Evolutionary conservation across 2,113 vertebrate genomes (phyloP), one percentile per base, ranked within the genome.

Genomic region (Aegithalos caudatus): DNA sequence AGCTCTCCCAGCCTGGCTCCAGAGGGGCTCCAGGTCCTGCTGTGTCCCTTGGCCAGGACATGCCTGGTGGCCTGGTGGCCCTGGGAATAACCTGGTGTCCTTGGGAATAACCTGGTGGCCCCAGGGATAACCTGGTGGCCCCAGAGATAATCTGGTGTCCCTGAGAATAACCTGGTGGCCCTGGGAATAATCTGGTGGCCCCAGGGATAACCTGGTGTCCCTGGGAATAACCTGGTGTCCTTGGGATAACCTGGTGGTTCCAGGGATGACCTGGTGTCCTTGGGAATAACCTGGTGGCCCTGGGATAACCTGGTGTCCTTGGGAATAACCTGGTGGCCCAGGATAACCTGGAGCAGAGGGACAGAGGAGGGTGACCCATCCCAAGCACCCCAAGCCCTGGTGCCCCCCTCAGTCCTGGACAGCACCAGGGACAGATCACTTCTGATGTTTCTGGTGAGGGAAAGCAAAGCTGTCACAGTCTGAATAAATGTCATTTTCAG

Each of bases 261-360:
- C 6, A 9, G 27, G 27, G 10, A 53, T 21, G 13, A 54, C 18
- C 18, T 54, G 29, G 7, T 33, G 29, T 11, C 31, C 7, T 2
- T 6, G 2, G 27, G 16, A 6, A 51, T 29, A 51, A 29, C 27
- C 6, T 51, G 37, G 37, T 31, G 28, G 20, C 14, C 10, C 3
- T 27, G 11, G 29, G 74, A 42, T 40, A 14, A 3, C 65, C 44
- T 6, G 24, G 47, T 27, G 38, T 14, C 42, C 8, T 5, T 14
- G 27, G 37, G 65, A 22, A 51, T 38, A 7, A 2, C 35, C 47
- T 5, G 17, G 50, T 29, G 37, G 13, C 25, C 10, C 31, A 10
- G 24, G 17, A 48, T 8, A 6, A 6, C 4, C 1, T 5, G 15
- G 25, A 7, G 4, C 21, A 19, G 20, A 15, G 27, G 8, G 27